A percentile compares a stretch with the other conserved stretches of the same genome.
These are phyloP conservation scores for Conops quadrifasciatus DNA, from an alignment of 2,888 invertebrate species.

Conservation along the genomic window DNA sequence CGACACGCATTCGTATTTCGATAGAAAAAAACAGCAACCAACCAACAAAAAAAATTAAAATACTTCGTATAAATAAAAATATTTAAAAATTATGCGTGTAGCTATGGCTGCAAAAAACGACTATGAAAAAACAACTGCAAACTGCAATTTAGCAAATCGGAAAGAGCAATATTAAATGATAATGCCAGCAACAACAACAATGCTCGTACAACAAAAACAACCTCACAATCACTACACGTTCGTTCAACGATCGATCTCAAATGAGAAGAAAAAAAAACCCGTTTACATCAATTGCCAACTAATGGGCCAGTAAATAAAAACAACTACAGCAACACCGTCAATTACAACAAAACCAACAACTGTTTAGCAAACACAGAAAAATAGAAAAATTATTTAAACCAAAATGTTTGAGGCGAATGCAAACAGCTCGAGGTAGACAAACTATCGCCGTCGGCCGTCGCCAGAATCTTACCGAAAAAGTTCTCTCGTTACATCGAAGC, in stretches of 20 bases:
- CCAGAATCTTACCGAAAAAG: not conserved
- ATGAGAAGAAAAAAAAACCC: not conserved
- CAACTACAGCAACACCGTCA: not conserved
- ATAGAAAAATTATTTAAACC: not conserved
- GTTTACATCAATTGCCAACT: not conserved
- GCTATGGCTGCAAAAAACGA: not conserved
- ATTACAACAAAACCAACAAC: not conserved
- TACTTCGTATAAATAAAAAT: not conserved
- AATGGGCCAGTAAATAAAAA: not conserved
- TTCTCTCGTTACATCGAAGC: not conserved
- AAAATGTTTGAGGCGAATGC: not conserved
- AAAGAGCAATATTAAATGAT: not conserved
- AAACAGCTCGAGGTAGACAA: slow-evolving; percentile 6
- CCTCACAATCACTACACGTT: not conserved
- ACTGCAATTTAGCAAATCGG: not conserved
- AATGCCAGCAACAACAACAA: not conserved
- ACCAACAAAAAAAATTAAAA: not conserved
- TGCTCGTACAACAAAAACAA: not conserved
- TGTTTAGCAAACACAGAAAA: not conserved
- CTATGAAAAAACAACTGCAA: not conserved
- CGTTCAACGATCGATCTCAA: not conserved
- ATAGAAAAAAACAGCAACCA: not conserved
- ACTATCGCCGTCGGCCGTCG: not conserved
- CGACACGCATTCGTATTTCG: slow-evolving; percentile 21
- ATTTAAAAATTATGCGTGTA: not conserved